These are phyloP conservation scores for Eupithecia vulgata DNA, from an alignment of 2,888 invertebrate species.

Conservation along the genomic window DNA sequence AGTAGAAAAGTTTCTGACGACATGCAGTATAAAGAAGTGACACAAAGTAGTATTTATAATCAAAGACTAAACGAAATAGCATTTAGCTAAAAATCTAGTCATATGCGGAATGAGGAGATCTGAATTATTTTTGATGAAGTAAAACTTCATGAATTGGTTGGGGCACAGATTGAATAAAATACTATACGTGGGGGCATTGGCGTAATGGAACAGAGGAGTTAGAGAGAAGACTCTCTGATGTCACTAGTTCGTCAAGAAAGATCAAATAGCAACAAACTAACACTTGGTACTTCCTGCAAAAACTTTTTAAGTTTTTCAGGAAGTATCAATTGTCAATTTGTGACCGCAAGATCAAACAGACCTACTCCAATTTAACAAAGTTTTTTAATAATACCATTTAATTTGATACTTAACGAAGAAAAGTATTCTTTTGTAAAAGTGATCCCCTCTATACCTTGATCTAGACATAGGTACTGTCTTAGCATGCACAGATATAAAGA, in stretches of 20 bases:
- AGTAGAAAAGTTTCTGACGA: not conserved
- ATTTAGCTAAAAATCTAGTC: not conserved
- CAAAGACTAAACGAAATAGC: not conserved
- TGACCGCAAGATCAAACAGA: not conserved
- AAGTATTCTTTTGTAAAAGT: not conserved
- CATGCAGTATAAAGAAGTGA: not conserved
- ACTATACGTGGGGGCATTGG: no score
- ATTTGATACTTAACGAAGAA: not conserved
- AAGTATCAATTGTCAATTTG: not conserved
- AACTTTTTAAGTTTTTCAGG: not conserved
- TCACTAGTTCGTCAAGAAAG: no score
- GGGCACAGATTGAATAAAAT: no score
- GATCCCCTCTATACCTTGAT: not conserved
- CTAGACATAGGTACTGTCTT: not conserved
- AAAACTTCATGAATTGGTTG: not conserved
- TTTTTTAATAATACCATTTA: not conserved
- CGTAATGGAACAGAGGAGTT: not conserved
- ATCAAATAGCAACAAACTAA: no score
- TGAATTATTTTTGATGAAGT: not conserved
- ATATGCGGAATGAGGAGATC: not conserved
- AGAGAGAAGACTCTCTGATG: not conserved
- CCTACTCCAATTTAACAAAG: not conserved
- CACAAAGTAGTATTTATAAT: not conserved
- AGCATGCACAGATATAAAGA: not conserved
- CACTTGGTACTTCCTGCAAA: no score